A percentile compares a stretch with the other conserved stretches of the same genome.
Evolutionary conservation across 2,797 vertebrate genomes (phyloP).

Genomic region (Ctenochaetus hawaiiensis): DNA sequence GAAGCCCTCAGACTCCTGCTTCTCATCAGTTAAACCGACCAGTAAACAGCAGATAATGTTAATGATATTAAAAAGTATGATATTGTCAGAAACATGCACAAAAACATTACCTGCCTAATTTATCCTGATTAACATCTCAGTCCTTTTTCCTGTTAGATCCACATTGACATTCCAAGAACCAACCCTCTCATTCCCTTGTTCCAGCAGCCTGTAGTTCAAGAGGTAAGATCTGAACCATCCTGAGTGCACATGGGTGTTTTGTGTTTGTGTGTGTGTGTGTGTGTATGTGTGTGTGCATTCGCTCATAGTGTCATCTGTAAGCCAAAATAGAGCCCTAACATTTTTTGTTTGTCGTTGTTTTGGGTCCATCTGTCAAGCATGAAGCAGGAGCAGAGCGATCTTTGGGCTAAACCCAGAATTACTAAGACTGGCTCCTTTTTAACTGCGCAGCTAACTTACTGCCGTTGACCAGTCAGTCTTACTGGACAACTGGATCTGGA

Average conservation of each 20-base stretch:
- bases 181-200: constrained; percentile 98
- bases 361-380: background rate
- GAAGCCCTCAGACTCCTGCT: background rate
- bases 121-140: constrained; percentile 5
- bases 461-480: too few species aligned
- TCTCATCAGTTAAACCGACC: background rate
- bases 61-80: background rate
- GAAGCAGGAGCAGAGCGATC: background rate
- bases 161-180: constrained; percentile 99
- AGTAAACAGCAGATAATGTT: background rate
- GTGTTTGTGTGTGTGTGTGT: background rate
- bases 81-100: background rate
- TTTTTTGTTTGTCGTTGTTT: background rate
- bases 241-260: background rate
- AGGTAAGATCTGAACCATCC: constrained; percentile 85
- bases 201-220: constrained; percentile 96
- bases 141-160: constrained; percentile 89
- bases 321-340: background rate
- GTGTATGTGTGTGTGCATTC: background rate
- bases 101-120: background rate
- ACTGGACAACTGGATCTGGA: background rate
- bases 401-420: background rate
- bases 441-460: too few species aligned
- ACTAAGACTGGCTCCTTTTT: background rate
- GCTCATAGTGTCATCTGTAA: background rate